Evolutionary conservation across 2,888 invertebrate genomes (phyloP).

Genomic region (Bugulina stolonifera): DNA sequence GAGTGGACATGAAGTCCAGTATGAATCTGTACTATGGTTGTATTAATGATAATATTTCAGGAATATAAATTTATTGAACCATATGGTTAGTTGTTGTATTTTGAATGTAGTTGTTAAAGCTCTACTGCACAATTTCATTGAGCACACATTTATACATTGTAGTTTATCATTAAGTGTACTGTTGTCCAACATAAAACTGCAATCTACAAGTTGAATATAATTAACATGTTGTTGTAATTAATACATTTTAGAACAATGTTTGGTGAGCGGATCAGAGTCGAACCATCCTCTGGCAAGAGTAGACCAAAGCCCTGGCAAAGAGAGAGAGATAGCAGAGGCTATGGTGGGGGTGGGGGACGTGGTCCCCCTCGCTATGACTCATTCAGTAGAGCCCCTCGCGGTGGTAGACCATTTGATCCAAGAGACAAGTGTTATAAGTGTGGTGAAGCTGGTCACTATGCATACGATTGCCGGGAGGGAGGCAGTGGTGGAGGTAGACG

Average conservation of each 20-base stretch:
- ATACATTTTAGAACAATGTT: constrained; percentile 12
- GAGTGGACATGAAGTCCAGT: no score
- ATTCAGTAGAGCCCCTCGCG: constrained; percentile 9
- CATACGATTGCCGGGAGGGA: constrained; percentile 45
- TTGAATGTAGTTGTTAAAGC: no score
- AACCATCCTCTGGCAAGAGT: constrained; percentile 25
- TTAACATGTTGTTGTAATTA: no score
- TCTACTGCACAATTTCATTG: no score
- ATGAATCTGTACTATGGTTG: no score
- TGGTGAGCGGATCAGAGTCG: constrained; percentile 23
- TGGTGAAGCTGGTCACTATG: constrained; percentile 24
- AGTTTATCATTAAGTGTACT: no score
- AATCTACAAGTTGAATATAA: no score
- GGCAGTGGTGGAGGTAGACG: not conserved
- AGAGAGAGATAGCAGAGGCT: not conserved
- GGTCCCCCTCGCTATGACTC: constrained; percentile 23
- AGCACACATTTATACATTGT: no score
- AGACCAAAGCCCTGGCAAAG: constrained; percentile 21
- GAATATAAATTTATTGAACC: no score
- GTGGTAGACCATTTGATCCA: constrained; percentile 31
- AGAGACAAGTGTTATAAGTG: constrained; percentile 32
- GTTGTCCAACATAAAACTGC: no score
- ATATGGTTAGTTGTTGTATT: no score
- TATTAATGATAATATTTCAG: no score
- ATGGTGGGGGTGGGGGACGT: constrained; percentile 26